Evolutionary conservation across 2,888 invertebrate species (phyloP), one percentile per base, ranked within the genome.

Genomic region (Lithophane socia): DNA sequence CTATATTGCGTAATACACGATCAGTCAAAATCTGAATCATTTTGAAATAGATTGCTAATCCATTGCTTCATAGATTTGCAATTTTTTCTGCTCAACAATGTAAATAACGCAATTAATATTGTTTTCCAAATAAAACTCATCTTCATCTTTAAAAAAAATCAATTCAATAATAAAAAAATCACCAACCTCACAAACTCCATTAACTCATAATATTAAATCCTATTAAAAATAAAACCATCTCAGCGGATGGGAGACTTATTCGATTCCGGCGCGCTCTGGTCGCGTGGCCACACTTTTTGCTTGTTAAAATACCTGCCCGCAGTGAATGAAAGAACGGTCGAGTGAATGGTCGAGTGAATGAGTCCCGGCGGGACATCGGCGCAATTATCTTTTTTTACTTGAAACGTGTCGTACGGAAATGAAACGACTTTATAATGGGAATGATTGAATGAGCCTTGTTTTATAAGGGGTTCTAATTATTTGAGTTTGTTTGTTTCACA

Each of bases 221-320:
- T 13, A 71, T 63, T 71, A 71, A 70, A 75, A 84, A 71, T 47
- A 54, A 81, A 77, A 79, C 64, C 29, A n/a, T 88, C 79, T 54
- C 52, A 79, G 73, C 88, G 88, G 89, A 86, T 90, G 89, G 77
- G 8, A 3, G 74, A 75, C 84, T 85, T 87, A 79, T 78, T 81
- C 86, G 73, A 88, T 87, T 83, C 75, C 75, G 69, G 10, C 64
- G 70, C 75, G 83, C 84, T 78, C 79, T 84, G 72, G 90, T 88
- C 92, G 92, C 92, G 93, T 92, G 92, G 82, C 83, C 86, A 78
- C 86, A 91, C 86, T 93, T 94, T 93, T 94, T 94, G 93, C 93
- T 94, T 93, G 93, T 94, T 93, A 94, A 93, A 94, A 94, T 94
- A 92, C 92, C 89, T 90, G 88, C 90, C 87, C 85, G 89, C 90